Base-by-base conservation (phyloP, 2,797 vertebrate species). In the Gymnopithys bicolor region DNA sequence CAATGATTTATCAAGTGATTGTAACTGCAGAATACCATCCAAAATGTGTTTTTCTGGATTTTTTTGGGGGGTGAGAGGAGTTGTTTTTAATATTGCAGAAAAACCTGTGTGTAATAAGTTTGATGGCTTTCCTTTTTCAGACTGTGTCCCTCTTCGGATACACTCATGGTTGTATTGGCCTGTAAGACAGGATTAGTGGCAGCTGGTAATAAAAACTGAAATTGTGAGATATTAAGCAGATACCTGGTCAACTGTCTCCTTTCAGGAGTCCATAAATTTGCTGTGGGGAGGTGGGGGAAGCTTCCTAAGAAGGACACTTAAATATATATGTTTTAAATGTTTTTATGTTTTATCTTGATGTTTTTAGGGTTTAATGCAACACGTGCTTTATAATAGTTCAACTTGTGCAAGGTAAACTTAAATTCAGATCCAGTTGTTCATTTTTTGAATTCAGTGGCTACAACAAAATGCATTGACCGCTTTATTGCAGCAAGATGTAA, bases 391-490 rank as follows among this genome's bases (percentile, higher is more conserved):
- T 16, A 68, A 24, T 75, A 55, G 48, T 23, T 83, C 4, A 24
- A 56, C 75, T 37, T 64, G 21, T 84, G 41, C 21, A 46, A 74
- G 18, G 13, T 52, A 13, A 80, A 83, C 16, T 41, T 52, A 27
- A 71, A 68, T 58, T 87, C 4, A 0, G 62, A 37, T 32, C 35
- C 6, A 1, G 12, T 46, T 43, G 11, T 51, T 69, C 0, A 12
- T 15, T 71, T 81, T 58, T n/a, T 41, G 15, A 41, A 24, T 55
- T 82, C 30, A 37, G 14, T 52, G 28, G 41, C 25, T 82, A 33
- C 79, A 53, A 6, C 1, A 3, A 9, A 28, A 10, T 1, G 3
- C 17, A 10, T 5, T 59, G 52, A 67, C 35, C 5, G 2, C 14
- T 84, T 89, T 32, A 22, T 51, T 76, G 30, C 53, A 59, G 33